A percentile compares a stretch with the other conserved stretches of the same genome.
phyloP scores from a whole-genome alignment of 2,797 vertebrate species.

The Meda fulgida region DNA sequence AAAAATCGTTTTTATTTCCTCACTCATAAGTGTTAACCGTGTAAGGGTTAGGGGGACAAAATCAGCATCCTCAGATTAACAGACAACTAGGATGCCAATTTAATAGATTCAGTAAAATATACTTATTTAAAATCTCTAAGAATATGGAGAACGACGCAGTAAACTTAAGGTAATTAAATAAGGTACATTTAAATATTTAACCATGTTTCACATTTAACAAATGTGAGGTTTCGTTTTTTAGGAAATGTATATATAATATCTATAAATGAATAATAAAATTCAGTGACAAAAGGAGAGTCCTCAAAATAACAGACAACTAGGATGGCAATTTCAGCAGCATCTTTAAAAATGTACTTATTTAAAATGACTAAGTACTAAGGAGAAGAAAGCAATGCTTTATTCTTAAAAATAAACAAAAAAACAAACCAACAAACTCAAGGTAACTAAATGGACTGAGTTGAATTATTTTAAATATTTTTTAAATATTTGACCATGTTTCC shows the following conservation, averaged over 20 bases:
- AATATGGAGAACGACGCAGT: not conserved
- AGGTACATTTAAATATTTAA: not conserved
- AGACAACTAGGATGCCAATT: not conserved
- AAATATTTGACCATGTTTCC: not conserved
- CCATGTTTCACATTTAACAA: too few species aligned
- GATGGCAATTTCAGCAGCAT: not conserved
- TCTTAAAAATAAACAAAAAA: not conserved
- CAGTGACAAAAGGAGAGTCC: not conserved
- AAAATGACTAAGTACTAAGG: not conserved
- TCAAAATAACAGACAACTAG: not conserved
- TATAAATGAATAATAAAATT: not conserved
- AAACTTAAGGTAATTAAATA: not conserved
- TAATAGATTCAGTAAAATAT: not conserved
- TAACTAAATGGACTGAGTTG: too few species aligned
- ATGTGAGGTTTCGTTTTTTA: not conserved
- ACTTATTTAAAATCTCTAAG: not conserved
- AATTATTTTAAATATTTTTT: not conserved
- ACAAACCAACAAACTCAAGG: not conserved
- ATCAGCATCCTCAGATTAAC: not conserved
- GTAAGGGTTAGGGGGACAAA: not conserved
- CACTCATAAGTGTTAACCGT: slow-evolving; percentile 43
- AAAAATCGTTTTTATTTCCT: not conserved
- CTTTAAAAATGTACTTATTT: not conserved
- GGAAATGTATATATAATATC: not conserved
- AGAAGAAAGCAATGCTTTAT: not conserved